These are phyloP conservation scores for Leucophenga maculata DNA, from an alignment of 2,888 invertebrate genomes.

Conservation along the genomic window DNA sequence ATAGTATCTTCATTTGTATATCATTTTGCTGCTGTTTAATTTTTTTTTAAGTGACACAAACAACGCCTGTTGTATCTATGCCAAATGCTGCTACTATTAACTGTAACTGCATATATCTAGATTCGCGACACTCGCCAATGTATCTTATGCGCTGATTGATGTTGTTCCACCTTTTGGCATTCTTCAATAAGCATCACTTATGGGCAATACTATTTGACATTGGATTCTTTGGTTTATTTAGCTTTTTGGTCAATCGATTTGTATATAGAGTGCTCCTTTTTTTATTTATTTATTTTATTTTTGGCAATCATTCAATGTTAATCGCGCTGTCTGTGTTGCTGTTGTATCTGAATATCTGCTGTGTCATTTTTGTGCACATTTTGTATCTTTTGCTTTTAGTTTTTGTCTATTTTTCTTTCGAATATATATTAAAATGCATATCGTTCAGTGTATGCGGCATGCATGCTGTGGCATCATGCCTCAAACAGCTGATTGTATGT, in stretches of 20 bases:
- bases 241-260: constrained; percentile 13
- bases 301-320: constrained; percentile 58
- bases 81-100: neutral
- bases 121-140: constrained; percentile 1
- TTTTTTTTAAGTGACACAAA: neutral
- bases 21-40: constrained; percentile 9
- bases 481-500: constrained; percentile 43
- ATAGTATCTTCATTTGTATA: neutral
- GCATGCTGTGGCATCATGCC: constrained; percentile 32
- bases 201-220: constrained; percentile 19
- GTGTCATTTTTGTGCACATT: neutral
- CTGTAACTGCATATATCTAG: constrained; percentile 10
- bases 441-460: constrained; percentile 6
- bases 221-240: neutral
- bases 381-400: neutral
- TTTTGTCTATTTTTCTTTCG: neutral
- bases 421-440: neutral
- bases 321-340: neutral
- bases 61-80: neutral
- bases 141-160: neutral
- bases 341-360: constrained; percentile 4
- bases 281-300: constrained; percentile 16
- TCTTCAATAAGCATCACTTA: constrained; percentile 12
- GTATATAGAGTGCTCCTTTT: neutral
- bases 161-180: neutral